These are phyloP conservation scores for Ormyrus labotus DNA, from an alignment of 2,888 invertebrate genomes.

Conservation along the genomic window DNA sequence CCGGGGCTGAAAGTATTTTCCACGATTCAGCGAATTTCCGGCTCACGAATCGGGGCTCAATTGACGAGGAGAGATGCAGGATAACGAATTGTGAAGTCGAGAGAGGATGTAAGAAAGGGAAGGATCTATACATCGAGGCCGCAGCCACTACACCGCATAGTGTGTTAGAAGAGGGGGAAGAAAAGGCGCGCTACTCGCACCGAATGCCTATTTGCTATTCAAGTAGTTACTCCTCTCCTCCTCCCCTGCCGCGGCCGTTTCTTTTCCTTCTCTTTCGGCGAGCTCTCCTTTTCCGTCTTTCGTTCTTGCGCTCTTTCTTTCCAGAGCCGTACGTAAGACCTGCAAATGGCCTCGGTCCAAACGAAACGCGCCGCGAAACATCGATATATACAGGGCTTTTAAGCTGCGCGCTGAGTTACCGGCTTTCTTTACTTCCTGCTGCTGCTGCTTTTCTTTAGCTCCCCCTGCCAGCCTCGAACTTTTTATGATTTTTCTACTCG, in stretches of 20 bases:
- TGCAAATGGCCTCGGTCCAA: constrained; percentile 45
- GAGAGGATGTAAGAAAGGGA: constrained; percentile 24
- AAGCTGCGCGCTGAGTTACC: too few species aligned
- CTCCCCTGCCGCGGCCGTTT: not conserved
- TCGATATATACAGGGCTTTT: not conserved
- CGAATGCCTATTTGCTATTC: constrained; percentile 67
- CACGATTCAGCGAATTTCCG: constrained; percentile 49
- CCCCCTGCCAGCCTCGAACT: not conserved
- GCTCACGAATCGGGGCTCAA: not conserved
- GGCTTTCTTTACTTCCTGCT: not conserved
- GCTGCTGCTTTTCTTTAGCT: not conserved
- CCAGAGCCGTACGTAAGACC: constrained; percentile 3
- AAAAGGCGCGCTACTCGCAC: constrained; percentile 1
- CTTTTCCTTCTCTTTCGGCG: too few species aligned
- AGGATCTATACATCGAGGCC: constrained; percentile 5
- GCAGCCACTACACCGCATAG: not conserved
- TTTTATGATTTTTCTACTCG: constrained; percentile 23
- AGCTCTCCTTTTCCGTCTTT: not conserved
- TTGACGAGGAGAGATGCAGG: constrained; percentile 41
- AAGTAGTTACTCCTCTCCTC: constrained; percentile 60
- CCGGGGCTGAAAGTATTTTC: constrained; percentile 31
- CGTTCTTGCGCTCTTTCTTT: not conserved
- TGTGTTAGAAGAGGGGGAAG: not conserved
- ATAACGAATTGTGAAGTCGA: constrained; percentile 54
- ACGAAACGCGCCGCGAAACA: constrained; percentile 32